Percentiles rank a stretch among this genome's conserved stretches.
Conservation (phyloP, 2,113 vertebrate species). For the Paralichthys olivaceus region DNA sequence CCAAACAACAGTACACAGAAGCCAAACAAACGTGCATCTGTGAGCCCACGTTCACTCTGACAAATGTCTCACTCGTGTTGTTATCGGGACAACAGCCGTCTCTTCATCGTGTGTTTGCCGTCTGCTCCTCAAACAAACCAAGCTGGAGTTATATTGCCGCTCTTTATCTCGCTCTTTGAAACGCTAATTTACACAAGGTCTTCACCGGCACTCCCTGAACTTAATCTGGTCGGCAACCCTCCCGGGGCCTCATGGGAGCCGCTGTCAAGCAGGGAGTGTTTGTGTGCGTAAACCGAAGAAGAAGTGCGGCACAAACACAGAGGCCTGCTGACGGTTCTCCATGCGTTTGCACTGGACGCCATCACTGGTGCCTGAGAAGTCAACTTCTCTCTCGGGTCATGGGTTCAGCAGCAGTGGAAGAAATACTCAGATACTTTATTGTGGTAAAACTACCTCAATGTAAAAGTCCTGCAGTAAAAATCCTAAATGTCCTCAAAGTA, state of each 20-base stretch:
- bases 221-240: conserved; percentile 18
- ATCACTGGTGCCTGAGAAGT: no score
- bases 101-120: conserved; percentile 9
- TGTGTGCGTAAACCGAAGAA: conserved; percentile 12
- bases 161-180: conserved; percentile 23
- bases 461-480: no score
- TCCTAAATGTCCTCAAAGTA: no score
- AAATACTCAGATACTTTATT: no score
- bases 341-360: no score
- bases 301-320: conserved; percentile 22
- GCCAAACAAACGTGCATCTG: background rate
- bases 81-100: conserved; percentile 3
- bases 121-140: conserved; percentile 33
- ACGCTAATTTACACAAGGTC: conserved; percentile 25
- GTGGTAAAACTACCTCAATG: no score
- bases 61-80: conserved; percentile 32
- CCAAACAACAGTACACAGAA: background rate
- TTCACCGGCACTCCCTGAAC: conserved; percentile 8
- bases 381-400: no score
- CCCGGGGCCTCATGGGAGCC: background rate
- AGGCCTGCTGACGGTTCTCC: no score
- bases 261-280: background rate
- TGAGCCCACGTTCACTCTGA: conserved; percentile 13
- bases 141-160: conserved; percentile 5
- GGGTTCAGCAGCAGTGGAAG: no score